Evolutionary conservation across 2,797 vertebrate genomes (phyloP).

Genomic region (Tapera naevia): DNA sequence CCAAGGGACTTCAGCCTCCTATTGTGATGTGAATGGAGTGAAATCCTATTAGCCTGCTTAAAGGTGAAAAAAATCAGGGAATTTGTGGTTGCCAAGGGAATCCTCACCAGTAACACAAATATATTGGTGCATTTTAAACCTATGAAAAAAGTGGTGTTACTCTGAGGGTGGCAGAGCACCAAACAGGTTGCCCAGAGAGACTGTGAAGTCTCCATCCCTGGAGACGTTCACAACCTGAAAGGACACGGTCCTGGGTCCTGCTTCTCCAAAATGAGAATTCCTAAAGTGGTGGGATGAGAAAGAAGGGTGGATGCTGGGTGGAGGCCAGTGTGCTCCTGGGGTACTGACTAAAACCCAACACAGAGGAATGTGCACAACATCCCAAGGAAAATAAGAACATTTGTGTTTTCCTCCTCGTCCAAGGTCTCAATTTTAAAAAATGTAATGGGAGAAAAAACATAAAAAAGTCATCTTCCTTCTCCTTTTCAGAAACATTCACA

Average conservation of each 20-base stretch:
- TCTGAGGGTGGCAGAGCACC: not conserved
- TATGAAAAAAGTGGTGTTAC: not conserved
- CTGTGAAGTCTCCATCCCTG: not conserved
- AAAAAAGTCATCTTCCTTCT: not conserved
- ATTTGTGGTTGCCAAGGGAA: not conserved
- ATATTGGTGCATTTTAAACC: accelerated
- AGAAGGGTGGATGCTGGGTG: not conserved
- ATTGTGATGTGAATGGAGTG: not conserved
- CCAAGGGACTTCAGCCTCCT: too few species aligned
- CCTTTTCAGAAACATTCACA: not conserved
- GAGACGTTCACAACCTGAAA: not conserved
- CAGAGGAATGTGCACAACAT: not conserved
- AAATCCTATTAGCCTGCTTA: not conserved
- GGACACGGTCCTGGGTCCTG: not conserved
- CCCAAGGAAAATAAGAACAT: not conserved
- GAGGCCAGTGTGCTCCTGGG: not conserved
- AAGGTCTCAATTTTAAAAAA: not conserved
- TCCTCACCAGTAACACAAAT: not conserved
- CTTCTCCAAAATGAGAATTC: not conserved
- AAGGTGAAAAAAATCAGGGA: not conserved
- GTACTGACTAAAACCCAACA: not conserved
- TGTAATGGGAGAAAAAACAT: not conserved
- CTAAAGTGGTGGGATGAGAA: not conserved
- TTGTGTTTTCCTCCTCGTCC: not conserved
- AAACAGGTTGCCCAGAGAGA: not conserved